Base-by-base conservation (phyloP, 2,113 vertebrate genomes). In the Formicarius rufipectus region DNA sequence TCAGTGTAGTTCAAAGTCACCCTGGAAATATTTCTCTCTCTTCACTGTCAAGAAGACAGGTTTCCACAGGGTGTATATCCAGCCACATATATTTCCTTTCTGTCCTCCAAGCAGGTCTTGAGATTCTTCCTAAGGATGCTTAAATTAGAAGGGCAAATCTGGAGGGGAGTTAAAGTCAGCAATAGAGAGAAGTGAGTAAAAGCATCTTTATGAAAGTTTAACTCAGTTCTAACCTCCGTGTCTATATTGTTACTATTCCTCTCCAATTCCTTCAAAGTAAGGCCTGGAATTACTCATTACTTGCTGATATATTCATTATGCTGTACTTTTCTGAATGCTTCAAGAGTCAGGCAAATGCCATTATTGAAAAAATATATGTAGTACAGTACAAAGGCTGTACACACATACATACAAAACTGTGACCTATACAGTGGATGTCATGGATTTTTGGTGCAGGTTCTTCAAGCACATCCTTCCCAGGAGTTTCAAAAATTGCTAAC, bases 281-380 rank as follows among this genome's bases (percentile, higher is more conserved):
- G 80, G 23, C 14, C 47, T 56, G 42, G 35, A 66, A 71, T 74
- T 95, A 84, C 56, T 74, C 44, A 84, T 23, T 33, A 11, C 7
- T n/a, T 53, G 12, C 4, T 73, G 37, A 58, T 81, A 13, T 9
- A 9, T 74, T 72, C 0, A 0, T 72, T 71, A 30, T 27, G 3
- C 3, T 82, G 81, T 28, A 47, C 50, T 67, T 9, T 89, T 82
- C 52, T 63, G 24, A 87, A 75, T 63, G 24, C 4, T 64, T 45
- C 28, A 8, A 59, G n/a, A 37, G n/a, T 71, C 12, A 78, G 62
- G 28, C 50, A 82, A 86, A 60, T 20, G 9, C 7, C 28, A 18
- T 35, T 77, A 33, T 23, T 37, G 73, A 33, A 73, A 91, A 82
- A 80, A 37, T 23, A 83, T 58, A 22, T 21, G 8, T 27, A 40